phyloP scores from a whole-genome alignment of 2,888 invertebrate species.

The Drosophila paramelanica region DNA sequence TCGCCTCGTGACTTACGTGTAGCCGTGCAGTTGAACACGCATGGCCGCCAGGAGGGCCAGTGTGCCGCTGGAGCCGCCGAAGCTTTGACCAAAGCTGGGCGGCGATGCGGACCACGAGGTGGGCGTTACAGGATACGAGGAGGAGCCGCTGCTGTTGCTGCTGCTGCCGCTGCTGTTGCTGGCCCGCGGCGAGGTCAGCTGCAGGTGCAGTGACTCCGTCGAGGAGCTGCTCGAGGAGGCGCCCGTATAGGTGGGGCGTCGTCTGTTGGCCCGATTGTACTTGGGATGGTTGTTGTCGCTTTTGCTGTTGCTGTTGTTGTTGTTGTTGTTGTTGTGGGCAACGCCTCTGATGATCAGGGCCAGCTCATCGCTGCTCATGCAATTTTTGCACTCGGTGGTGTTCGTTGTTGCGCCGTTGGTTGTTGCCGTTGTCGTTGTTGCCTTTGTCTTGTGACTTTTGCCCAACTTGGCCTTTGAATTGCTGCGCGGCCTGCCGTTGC shows the following conservation, averaged over 20 bases:
- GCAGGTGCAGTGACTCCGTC: conserved; percentile 71
- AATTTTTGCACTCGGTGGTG: conserved; percentile 41
- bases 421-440: conserved; percentile 19
- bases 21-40: conserved; percentile 59
- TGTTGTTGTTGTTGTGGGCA: conserved; percentile 36
- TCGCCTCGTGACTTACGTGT: conserved; percentile 59
- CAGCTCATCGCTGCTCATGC: conserved; percentile 75
- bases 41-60: conserved; percentile 48
- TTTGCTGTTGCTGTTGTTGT: conserved; percentile 19
- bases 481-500: conserved; percentile 39
- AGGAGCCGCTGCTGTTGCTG: conserved; percentile 28
- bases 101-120: conserved; percentile 69
- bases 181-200: conserved; percentile 35
- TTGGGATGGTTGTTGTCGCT: neutral
- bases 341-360: conserved; percentile 69
- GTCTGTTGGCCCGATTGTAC: conserved; percentile 16
- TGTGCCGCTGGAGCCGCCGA: conserved; percentile 54
- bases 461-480: conserved; percentile 37
- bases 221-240: conserved; percentile 66
- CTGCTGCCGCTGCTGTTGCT: conserved; percentile 38
- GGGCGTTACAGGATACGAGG: conserved; percentile 76
- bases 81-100: conserved; percentile 55
- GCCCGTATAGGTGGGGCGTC: conserved; percentile 49
- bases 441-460: conserved; percentile 48
- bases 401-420: conserved; percentile 5